These are phyloP conservation scores for Chrysolina oricalcia DNA, from an alignment of 2,888 invertebrate genomes.

Conservation along the genomic window DNA sequence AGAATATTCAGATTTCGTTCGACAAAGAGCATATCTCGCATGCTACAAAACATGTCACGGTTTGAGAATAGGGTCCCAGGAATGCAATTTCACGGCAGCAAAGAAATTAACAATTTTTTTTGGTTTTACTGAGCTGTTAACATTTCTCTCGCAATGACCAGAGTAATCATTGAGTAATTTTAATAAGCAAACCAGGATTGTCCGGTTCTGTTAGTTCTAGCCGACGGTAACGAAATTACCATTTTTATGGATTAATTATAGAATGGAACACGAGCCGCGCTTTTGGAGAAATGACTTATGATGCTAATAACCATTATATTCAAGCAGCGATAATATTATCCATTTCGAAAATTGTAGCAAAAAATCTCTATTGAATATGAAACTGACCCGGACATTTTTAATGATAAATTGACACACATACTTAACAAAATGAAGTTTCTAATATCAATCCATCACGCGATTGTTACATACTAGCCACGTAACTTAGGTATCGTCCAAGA, in stretches of 20 bases:
- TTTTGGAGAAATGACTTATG: background rate
- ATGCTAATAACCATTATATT: conserved; percentile 9
- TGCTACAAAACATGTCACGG: too few relatives aligned
- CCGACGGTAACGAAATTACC: conserved; percentile 38
- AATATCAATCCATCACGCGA: too few relatives aligned
- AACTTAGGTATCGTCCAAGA: too few relatives aligned
- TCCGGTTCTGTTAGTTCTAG: conserved; percentile 26
- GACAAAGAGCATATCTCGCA: too few relatives aligned
- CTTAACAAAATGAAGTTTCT: too few relatives aligned
- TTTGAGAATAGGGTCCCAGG: too few relatives aligned
- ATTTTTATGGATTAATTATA: conserved; percentile 47
- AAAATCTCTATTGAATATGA: background rate
- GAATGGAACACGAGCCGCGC: conserved; percentile 8
- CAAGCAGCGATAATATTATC: background rate
- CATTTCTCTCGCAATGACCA: conserved; percentile 4
- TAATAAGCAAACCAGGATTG: background rate
- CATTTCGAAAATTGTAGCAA: background rate
- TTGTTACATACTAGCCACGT: too few relatives aligned
- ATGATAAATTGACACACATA: too few relatives aligned
- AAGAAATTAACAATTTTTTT: too few relatives aligned
- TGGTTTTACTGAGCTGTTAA: background rate
- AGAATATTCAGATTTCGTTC: too few relatives aligned
- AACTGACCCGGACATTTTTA: background rate
- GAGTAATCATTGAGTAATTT: conserved; percentile 29
- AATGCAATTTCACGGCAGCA: too few relatives aligned